Conservation (phyloP, 2,113 vertebrate species). For the Ophiodon elongatus region DNA sequence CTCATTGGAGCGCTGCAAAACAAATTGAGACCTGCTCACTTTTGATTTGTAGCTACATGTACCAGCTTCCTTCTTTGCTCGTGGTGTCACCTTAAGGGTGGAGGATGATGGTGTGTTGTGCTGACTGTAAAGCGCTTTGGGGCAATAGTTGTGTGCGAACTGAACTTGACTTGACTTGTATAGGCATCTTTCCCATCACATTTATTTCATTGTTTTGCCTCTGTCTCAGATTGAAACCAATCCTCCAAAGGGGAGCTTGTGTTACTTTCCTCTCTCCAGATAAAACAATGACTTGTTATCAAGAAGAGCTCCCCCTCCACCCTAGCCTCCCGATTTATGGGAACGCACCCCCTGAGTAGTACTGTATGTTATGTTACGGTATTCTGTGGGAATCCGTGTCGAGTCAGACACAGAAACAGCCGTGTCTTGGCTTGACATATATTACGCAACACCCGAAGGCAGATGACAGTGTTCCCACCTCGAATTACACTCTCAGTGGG, state of each 20-base stretch:
- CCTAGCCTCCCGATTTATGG: slow-evolving; percentile 32
- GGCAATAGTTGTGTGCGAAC: background rate
- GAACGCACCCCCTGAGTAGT: slow-evolving; percentile 46
- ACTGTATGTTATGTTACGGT: slow-evolving; percentile 49
- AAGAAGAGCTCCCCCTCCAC: slow-evolving; percentile 20
- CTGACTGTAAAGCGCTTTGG: background rate
- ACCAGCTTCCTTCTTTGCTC: background rate
- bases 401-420: slow-evolving; percentile 51
- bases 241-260: slow-evolving; percentile 5
- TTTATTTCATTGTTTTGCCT: background rate
- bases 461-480: slow-evolving; percentile 55
- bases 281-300: slow-evolving; percentile 49
- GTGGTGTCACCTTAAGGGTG: background rate
- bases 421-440: slow-evolving; percentile 52
- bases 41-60: background rate
- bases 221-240: slow-evolving; percentile 4
- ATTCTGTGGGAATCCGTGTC: slow-evolving; percentile 57
- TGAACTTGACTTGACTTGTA: background rate
- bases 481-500: slow-evolving; percentile 46
- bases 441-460: slow-evolving; percentile 62
- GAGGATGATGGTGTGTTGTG: background rate
- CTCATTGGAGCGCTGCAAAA: background rate
- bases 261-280: slow-evolving; percentile 31
- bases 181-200: background rate
- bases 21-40: too few relatives aligned